These are phyloP conservation scores for Sigmodon hispidus DNA, from an alignment of 2,113 vertebrate genomes.

Conservation along the genomic window DNA sequence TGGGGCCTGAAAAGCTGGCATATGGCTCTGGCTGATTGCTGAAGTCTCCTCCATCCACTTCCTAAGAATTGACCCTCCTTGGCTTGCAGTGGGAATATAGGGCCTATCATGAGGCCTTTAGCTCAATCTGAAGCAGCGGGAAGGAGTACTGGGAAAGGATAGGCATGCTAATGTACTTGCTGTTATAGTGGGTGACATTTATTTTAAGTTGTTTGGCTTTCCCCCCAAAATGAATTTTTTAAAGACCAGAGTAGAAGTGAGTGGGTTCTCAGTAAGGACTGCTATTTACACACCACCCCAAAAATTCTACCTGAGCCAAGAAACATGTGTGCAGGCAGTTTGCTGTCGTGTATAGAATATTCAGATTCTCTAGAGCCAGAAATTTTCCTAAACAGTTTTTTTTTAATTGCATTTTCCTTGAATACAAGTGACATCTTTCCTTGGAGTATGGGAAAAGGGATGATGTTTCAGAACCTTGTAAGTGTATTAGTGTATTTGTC, in stretches of 20 bases:
- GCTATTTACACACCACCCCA: not conserved
- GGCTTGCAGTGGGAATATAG: not conserved
- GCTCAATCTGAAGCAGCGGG: not conserved
- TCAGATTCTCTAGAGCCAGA: not conserved
- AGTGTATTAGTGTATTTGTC: not conserved
- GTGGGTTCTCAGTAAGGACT: not conserved
- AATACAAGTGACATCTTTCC: not conserved
- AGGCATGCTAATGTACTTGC: not conserved
- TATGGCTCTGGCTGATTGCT: not conserved
- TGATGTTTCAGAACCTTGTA: not conserved
- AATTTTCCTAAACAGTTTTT: not conserved
- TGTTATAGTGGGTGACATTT: not conserved
- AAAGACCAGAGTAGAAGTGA: not conserved
- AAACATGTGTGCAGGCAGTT: not conserved
- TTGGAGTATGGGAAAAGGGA: too few species aligned
- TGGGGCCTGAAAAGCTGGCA: not conserved
- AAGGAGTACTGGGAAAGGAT: not conserved
- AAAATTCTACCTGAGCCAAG: not conserved
- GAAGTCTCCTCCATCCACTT: not conserved
- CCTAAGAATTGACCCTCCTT: not conserved
- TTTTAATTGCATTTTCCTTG: constrained; percentile 11
- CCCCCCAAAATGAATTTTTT: not conserved
- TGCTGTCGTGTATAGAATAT: not conserved
- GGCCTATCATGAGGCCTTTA: not conserved
- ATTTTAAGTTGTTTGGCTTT: not conserved